Base-by-base conservation (phyloP, 2,113 vertebrate species). In the Vulpes ferrilata region DNA sequence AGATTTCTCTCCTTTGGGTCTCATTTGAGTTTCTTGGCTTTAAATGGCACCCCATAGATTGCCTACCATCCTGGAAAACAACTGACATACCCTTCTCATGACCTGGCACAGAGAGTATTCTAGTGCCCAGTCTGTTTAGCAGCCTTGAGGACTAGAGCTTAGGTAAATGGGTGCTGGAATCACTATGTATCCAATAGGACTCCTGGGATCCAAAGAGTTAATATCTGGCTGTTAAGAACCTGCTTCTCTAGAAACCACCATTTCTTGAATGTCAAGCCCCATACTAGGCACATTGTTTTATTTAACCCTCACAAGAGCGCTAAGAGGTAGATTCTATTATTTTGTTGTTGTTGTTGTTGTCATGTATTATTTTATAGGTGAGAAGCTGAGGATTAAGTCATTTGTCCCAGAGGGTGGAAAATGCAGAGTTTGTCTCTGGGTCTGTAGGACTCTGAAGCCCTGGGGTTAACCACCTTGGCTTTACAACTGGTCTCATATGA, bases 31-130 rank as follows among this genome's bases (percentile, higher is more conserved):
- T 96, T 95, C 97, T 96, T 96, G 97, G 94, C 93, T 98, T 97
- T 98, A 98, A 98, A 96, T 93, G 97, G 96, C 95, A 98, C 95
- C 98, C 97, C 83, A 80, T 93, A 96, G 98, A 95, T 95, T 96
- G 82, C 88, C 95, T 88, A 78, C 85, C 65, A 79, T 81, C 79
- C 85, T 94, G 88, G 95, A 97, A 97, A 95, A 97, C 82, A 88
- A 96, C 85, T 86, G 96, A 96, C 85, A 81, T 78, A 64, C 55
- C 27, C 23, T 85, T 81, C 67, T 90, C 32, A 69, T 22, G 85
- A 92, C 82, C 90, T 96, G 96, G 95, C 95, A 93, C 48, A 43
- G 48, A 93, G 32, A 88, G 87, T 74, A 79, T 96, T 88, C 73
- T 84, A 48, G 38, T 95, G 65, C 38, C 22, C 20, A 64, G 69